Evolutionary conservation across 2,113 vertebrate species (phyloP), one percentile per base, ranked within the genome.

Genomic region (Tupaia tana): DNA sequence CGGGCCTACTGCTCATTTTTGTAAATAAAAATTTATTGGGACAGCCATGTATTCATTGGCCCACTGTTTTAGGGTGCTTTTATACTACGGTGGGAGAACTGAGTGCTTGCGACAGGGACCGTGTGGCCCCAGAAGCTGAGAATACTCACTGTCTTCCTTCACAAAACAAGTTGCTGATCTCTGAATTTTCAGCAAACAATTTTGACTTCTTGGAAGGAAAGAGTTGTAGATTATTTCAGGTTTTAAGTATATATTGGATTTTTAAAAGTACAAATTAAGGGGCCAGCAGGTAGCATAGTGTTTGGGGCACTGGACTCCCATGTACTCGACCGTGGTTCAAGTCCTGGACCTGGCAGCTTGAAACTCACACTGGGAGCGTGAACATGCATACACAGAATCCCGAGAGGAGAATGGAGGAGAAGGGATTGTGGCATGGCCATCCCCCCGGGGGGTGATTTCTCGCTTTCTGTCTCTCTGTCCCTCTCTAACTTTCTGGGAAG

Each of bases 21-120:
- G 61, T 86, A 75, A 91, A 64, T 73, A 89, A 96, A 84, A 66
- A 85, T 96, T 90, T 88, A 82, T 52, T 82, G 79, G 86, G 54
- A 91, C 29, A 89, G 69, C 66, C 29, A n/a, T 59, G 19, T 24
- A 6, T 67, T 66, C 19, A n/a, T 86, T 82, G 89, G 85, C 71
- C 52, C 75, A 54, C 74, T 75, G 31, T 13, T 84, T 58, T 25
- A 34, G 85, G 69, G 69, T 74, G 29, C 54, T 92, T 95, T 92
- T 25, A 67, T 9, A 34, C 56, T 56, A 2, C 13, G 19, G 15
- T 43, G 77, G 52, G 31, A 86, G 64, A 58, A 18, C 20, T 56
- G 52, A 80, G 9, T n/a, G 58, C 22, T 5, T 75, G 71, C n/a
- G 71, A 70, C 24, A 9, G 43, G 82, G 29, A 66, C 14, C 5